Base-by-base conservation (phyloP, 2,797 vertebrate species). In the Hippocampus kuda region DNA sequence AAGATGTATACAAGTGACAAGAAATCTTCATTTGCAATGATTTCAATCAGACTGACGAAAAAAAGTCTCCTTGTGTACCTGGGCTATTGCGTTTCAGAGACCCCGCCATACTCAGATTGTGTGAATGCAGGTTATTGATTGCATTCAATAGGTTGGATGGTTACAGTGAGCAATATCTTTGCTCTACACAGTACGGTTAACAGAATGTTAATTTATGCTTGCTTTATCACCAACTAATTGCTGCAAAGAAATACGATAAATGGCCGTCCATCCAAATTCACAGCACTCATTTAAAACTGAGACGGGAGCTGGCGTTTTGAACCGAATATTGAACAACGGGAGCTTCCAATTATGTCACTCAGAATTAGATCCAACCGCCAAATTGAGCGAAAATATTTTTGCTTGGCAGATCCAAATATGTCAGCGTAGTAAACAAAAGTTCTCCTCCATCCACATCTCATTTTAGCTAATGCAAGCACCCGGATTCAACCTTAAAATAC, bases 401-500 rank as follows among this genome's bases (percentile, higher is more conserved):
- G 7, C 18, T 46, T 18, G 24, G 15, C 11, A 38, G 66, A 54
- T 67, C 18, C 20, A 30, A 51, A 66, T 34, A 22, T 30, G 65
- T 27, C 66, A 67, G 41, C 7, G n/a, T 10, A 10, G 44, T 48
- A 53, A 38, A 53, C 65, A 56, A 67, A 67, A n/a, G 22, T 26
- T 42, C 15, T 26, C 53, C 38, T 56, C 66, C 34, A 56, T 46
- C 7, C 42, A 12, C 65, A 20, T 63, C 12, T 51, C 41, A 64
- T 13, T 61, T 69, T 64, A 68, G 48, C 63, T 68, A 66, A 62
- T 65, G 57, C 48, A 66, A 16, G 71, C 73, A 54, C 53, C 72
- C 67, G 49, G 16, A 76, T 70, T 72, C 44, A 68, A 42, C 62
- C 65, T 42, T 67, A 64, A 72, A 78, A 70, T 74, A 71, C 72